A percentile compares a stretch with the other conserved stretches of the same genome.
Conservation (phyloP, 2,113 vertebrate species). For the Tamias sibiricus region DNA sequence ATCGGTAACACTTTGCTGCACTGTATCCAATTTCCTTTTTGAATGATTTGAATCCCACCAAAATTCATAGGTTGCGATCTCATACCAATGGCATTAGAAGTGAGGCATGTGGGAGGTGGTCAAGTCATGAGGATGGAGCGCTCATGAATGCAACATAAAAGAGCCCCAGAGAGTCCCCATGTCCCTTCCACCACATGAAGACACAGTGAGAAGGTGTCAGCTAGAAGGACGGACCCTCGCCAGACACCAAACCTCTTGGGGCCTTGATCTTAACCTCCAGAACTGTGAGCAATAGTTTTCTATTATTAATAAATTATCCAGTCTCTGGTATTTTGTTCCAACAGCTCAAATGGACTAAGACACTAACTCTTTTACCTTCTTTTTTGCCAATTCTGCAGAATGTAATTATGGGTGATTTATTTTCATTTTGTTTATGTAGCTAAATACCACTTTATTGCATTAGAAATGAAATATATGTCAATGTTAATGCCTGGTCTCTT, state of each 20-base stretch:
- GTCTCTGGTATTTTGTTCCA: background rate
- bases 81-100: background rate
- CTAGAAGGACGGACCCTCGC: background rate
- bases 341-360: background rate
- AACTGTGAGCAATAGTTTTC: background rate
- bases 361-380: too few species aligned
- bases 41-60: background rate
- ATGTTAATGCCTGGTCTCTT: background rate
- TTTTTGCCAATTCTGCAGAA: background rate
- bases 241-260: background rate
- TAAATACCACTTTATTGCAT: background rate
- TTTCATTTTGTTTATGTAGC: background rate
- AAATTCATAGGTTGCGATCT: background rate
- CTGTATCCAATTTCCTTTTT: background rate
- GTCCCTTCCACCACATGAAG: background rate
- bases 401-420: background rate
- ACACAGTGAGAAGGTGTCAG: background rate
- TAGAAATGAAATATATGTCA: background rate
- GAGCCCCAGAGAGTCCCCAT: background rate
- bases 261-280: background rate
- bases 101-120: background rate
- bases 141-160: background rate
- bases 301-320: background rate
- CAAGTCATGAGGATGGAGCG: too few species aligned
- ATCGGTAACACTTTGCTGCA: background rate